A percentile compares a stretch with the other conserved stretches of the same genome.
Conservation (phyloP, 2,113 vertebrate species). For the Rhinopomastus cyanomelas region DNA sequence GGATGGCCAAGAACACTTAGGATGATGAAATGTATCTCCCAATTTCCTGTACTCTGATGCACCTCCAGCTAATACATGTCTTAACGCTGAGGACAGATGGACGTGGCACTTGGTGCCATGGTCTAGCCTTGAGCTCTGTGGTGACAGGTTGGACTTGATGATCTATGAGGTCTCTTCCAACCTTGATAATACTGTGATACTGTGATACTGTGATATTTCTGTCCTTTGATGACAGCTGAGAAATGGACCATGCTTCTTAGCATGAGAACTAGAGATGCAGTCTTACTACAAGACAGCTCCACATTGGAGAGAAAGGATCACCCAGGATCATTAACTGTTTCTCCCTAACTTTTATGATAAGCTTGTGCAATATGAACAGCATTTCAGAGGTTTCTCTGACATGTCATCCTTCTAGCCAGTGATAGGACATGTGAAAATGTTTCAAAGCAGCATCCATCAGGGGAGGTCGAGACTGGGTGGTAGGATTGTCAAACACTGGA, state of each 20-base stretch:
- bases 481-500: not conserved
- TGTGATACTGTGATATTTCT: too few relatives aligned
- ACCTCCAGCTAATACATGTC: not conserved
- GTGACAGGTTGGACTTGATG: too few relatives aligned
- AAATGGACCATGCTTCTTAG: not conserved
- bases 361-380: not conserved
- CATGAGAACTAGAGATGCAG: not conserved
- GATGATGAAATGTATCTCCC: not conserved
- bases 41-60: not conserved
- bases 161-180: too few relatives aligned
- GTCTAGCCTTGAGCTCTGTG: too few relatives aligned
- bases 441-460: not conserved
- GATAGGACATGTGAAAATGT: not conserved
- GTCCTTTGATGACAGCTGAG: not conserved
- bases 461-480: not conserved
- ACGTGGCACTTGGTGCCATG: too few relatives aligned
- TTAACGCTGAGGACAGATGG: not conserved
- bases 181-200: too few relatives aligned
- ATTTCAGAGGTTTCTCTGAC: not conserved
- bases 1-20: not conserved
- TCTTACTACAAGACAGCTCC: not conserved
- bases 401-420: not conserved
- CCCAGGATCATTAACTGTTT: not conserved
- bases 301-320: not conserved
- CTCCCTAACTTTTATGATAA: not conserved